These are phyloP conservation scores for Bellardia bayeri DNA, from an alignment of 2,888 invertebrate genomes.

Conservation along the genomic window DNA sequence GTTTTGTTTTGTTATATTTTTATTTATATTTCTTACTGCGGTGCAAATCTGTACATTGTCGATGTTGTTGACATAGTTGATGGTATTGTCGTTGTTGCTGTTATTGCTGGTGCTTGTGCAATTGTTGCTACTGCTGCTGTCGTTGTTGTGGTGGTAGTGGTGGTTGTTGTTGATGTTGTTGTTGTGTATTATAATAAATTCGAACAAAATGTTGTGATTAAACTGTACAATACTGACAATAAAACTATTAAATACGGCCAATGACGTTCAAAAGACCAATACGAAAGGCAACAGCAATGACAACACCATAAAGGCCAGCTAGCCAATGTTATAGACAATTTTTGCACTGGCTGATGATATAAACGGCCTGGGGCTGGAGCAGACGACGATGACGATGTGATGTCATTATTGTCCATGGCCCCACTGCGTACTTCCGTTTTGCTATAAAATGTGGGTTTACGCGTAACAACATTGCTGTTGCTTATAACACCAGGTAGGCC, in stretches of 20 bases:
- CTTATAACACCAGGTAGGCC: slow-evolving; percentile 73
- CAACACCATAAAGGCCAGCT: slow-evolving; percentile 66
- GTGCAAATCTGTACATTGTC: slow-evolving; percentile 69
- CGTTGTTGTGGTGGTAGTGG: slow-evolving; percentile 11
- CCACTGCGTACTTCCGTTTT: slow-evolving; percentile 79
- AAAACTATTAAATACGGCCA: slow-evolving; percentile 78
- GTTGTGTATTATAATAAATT: slow-evolving; percentile 81
- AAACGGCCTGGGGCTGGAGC: slow-evolving; percentile 56
- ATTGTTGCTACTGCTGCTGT: background rate
- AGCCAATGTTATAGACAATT: slow-evolving; percentile 55
- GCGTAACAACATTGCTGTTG: slow-evolving; percentile 79
- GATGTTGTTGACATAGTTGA: slow-evolving; percentile 48
- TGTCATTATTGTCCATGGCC: slow-evolving; percentile 81
- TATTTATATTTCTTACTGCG: slow-evolving; percentile 37
- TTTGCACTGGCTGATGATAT: slow-evolving; percentile 55
- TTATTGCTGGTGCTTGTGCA: slow-evolving; percentile 26
- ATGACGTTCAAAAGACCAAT: slow-evolving; percentile 73
- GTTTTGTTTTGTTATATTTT: slow-evolving; percentile 2
- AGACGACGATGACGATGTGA: slow-evolving; percentile 75
- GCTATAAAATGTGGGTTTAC: slow-evolving; percentile 82
- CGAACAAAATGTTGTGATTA: slow-evolving; percentile 78
- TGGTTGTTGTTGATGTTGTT: slow-evolving; percentile 34
- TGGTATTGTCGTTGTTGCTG: slow-evolving; percentile 61
- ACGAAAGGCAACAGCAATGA: slow-evolving; percentile 64
- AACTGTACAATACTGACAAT: slow-evolving; percentile 77